Evolutionary conservation across 2,888 invertebrate species (phyloP), one percentile per base, ranked within the genome.

Genomic region (Drosophila rellima): DNA sequence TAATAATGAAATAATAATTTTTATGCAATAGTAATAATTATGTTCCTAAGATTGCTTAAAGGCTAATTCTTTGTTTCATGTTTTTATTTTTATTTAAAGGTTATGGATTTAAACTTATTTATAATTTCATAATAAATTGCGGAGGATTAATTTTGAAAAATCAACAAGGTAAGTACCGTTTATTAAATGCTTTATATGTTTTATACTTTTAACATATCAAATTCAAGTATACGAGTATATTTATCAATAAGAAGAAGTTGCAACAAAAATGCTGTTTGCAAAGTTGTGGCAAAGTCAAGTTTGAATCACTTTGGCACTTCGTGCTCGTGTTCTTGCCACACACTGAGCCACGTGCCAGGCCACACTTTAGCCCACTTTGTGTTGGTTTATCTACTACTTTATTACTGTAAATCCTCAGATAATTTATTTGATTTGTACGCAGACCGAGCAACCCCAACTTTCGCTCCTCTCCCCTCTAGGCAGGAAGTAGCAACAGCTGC

Each of bases 391-490:
- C 85, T 85, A 85, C 82, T 83, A 82, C 85, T 83, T 83, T 83
- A 83, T 83, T 84, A 84, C 81, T 84, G 83, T 78, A 84, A 84
- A 83, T 83, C 83, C 83, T 83, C 62, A 85, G 83, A 84, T 84
- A 84, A 83, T 84, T 84, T 84, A 84, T 84, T 84, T 83, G 83
- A 84, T 84, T 84, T 83, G 83, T 83, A 84, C 83, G 85, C 70
- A 66, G 47, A 60, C 66, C 17, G 18, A 50, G 50, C 47, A 47
- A n/a, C 42, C 35, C 56, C 63, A 51, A 61, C n/a, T 57, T 48
- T 50, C 37, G 39, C 23, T 45, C 17, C 33, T n/a, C n/a, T n/a
- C 35, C 2, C n/a, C 3, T 13, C 8, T 40, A 1, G 40, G 18
- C 11, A 37, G 8, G 64, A 55, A 64, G 71, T 68, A 87, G 87